These are phyloP conservation scores for Acheta domesticus DNA, from an alignment of 2,888 invertebrate species.

Conservation along the genomic window DNA sequence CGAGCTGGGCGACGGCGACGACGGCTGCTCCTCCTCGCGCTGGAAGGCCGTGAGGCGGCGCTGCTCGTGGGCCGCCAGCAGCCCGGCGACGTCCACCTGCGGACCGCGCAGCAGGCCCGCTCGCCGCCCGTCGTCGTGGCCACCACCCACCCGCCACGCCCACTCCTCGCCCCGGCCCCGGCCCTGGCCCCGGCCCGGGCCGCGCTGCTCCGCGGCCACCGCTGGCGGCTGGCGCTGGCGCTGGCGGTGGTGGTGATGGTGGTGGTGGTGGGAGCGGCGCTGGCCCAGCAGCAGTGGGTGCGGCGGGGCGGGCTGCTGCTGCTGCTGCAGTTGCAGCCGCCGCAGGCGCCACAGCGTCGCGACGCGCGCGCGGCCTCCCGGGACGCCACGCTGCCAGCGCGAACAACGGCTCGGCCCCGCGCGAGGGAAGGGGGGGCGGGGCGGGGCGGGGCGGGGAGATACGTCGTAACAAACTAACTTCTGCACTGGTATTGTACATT, in stretches of 20 bases:
- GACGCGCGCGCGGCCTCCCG: background rate
- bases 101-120: background rate
- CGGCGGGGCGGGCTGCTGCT: background rate
- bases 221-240: background rate
- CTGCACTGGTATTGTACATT: too few species aligned
- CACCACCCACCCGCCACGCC: background rate
- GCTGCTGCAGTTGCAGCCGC: background rate
- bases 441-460: too few species aligned
- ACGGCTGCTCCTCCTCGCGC: slow-evolving; percentile 37
- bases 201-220: too few species aligned
- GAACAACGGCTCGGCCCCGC: too few species aligned
- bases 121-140: slow-evolving; percentile 20
- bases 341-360: background rate
- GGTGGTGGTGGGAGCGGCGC: slow-evolving; percentile 42
- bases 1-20: slow-evolving; percentile 34
- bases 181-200: background rate
- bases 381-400: background rate
- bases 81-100: slow-evolving; percentile 39
- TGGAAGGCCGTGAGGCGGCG: slow-evolving; percentile 41
- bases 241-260: slow-evolving; percentile 40
- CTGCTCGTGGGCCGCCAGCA: slow-evolving; percentile 43
- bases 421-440: too few species aligned
- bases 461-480: too few species aligned
- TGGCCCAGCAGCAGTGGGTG: slow-evolving; percentile 42
- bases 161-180: background rate